Evolutionary conservation across 2,797 vertebrate genomes (phyloP).

Genomic region (Gambusia yucatana): DNA sequence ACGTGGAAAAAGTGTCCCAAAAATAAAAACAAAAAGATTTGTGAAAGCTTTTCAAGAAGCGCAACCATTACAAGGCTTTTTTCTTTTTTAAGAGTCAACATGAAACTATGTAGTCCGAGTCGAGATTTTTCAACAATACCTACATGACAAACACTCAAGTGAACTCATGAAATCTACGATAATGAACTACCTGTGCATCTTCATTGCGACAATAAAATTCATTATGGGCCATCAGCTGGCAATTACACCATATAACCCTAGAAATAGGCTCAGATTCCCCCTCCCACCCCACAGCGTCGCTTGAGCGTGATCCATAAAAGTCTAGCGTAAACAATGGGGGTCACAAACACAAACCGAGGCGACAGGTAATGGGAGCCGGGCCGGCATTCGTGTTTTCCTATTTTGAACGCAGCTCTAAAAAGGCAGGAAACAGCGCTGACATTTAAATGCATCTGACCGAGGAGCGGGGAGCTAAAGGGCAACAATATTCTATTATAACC

Average conservation of each 20-base stretch:
- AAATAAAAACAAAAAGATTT: not conserved
- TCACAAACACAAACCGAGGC: slow-evolving; percentile 39
- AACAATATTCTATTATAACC: slow-evolving; percentile 79
- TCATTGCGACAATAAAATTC: slow-evolving; percentile 31
- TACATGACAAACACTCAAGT: not conserved
- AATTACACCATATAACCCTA: slow-evolving; percentile 53
- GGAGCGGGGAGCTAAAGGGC: slow-evolving; percentile 76
- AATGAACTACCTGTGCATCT: slow-evolving; percentile 41
- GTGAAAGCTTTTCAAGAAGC: not conserved
- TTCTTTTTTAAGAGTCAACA: not conserved
- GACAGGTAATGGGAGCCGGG: slow-evolving; percentile 63
- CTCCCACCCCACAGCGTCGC: slow-evolving; percentile 9
- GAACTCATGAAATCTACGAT: slow-evolving; percentile 37
- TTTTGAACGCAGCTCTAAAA: slow-evolving; percentile 73
- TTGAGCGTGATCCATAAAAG: slow-evolving; percentile 58
- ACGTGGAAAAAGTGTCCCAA: not conserved
- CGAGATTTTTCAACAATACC: not conserved
- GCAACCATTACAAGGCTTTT: not conserved
- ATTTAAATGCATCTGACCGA: slow-evolving; percentile 81
- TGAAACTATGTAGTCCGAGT: not conserved
- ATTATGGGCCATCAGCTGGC: slow-evolving; percentile 33
- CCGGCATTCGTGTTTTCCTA: slow-evolving; percentile 77
- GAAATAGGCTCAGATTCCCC: slow-evolving; percentile 56
- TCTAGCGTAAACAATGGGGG: slow-evolving; percentile 62
- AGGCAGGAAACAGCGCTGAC: slow-evolving; percentile 78